phyloP scores from a whole-genome alignment of 1,140 invertebrate genomes.

The Scaptodrosophila lebanonensis region DNA sequence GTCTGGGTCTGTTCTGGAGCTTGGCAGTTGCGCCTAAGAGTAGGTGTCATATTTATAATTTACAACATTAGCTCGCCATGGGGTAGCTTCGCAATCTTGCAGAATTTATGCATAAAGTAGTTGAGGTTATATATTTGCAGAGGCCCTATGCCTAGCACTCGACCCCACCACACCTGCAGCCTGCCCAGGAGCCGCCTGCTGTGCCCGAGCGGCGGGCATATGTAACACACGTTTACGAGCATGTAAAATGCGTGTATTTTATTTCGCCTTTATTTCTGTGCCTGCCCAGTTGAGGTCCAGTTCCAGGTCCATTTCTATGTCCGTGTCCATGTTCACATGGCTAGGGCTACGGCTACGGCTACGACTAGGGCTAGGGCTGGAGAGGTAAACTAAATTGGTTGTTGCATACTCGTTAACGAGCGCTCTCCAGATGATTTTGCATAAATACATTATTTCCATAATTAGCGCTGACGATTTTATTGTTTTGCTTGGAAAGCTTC shows the following conservation, averaged over 20 bases:
- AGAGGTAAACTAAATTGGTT: too few relatives aligned
- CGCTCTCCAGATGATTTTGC: slow-evolving; percentile 17
- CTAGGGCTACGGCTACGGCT: too few relatives aligned
- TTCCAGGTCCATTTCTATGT: too few relatives aligned
- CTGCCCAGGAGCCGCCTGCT: slow-evolving; percentile 29
- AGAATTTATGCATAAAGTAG: slow-evolving; percentile 74
- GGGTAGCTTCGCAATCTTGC: slow-evolving; percentile 73
- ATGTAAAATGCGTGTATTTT: slow-evolving; percentile 74
- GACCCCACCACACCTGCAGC: not conserved
- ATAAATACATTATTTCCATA: too few relatives aligned
- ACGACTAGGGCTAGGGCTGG: too few relatives aligned
- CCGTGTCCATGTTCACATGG: too few relatives aligned
- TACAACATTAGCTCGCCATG: slow-evolving; percentile 74
- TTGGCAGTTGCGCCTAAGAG: slow-evolving; percentile 37
- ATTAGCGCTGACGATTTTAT: too few relatives aligned
- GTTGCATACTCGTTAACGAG: too few relatives aligned
- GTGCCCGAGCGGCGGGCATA: slow-evolving; percentile 45
- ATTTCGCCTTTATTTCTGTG: slow-evolving; percentile 51
- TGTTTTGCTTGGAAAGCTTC: too few relatives aligned
- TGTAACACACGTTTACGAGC: slow-evolving; percentile 73
- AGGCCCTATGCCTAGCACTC: not conserved
- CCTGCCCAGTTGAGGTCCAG: slow-evolving; percentile 34
- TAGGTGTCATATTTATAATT: slow-evolving; percentile 76
- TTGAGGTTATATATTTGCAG: slow-evolving; percentile 68
- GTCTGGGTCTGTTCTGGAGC: slow-evolving; percentile 10